Percentiles rank a stretch among this genome's conserved stretches.
phyloP scores from a whole-genome alignment of 64 coral and sea anemone species.

The Actinia equina region DNA sequence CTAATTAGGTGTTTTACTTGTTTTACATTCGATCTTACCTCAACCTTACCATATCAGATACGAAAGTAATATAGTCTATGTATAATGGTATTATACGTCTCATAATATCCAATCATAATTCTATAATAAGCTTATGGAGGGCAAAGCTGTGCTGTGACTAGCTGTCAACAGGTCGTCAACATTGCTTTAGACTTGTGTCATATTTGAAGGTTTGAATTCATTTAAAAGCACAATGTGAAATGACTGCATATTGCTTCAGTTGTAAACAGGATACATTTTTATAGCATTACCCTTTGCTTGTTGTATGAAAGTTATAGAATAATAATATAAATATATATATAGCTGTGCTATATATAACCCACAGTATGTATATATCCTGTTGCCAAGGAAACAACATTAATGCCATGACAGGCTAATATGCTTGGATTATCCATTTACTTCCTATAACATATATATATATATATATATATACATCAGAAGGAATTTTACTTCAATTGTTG shows the following conservation, averaged over 20 bases:
- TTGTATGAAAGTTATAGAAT: too few relatives aligned
- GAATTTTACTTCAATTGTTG: neutral
- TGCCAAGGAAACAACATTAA: neutral
- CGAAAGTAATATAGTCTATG: neutral
- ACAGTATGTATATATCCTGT: neutral
- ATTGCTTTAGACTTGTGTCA: too few relatives aligned
- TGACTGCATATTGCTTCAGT: too few relatives aligned
- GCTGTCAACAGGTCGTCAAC: neutral
- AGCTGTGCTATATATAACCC: neutral
- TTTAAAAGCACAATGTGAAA: too few relatives aligned
- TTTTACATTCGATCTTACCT: neutral
- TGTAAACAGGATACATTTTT: too few relatives aligned
- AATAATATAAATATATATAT: neutral
- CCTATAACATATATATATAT: neutral
- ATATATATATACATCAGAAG: neutral
- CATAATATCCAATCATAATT: neutral
- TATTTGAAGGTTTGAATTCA: too few relatives aligned
- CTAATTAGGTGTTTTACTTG: neutral
- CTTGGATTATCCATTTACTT: neutral
- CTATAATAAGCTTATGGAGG: too few relatives aligned
- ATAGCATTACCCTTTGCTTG: too few relatives aligned
- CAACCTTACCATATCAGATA: neutral
- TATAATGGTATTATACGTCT: neutral
- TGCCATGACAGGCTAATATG: neutral
- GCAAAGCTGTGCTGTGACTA: too few relatives aligned